These are phyloP conservation scores for Drosophila aldrichi DNA, from an alignment of 2,888 invertebrate species.

Conservation along the genomic window DNA sequence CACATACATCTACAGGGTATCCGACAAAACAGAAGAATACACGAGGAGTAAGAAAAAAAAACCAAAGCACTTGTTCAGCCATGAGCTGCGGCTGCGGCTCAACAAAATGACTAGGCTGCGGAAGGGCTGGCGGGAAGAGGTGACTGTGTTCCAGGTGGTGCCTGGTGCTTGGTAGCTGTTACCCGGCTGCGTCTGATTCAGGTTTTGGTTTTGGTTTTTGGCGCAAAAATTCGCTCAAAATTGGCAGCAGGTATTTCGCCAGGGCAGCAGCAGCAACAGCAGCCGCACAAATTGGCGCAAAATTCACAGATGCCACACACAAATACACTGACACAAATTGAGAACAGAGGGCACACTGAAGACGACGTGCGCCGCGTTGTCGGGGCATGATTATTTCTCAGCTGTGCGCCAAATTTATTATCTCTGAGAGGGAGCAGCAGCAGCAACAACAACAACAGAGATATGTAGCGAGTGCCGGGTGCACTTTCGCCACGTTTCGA, in stretches of 20 bases:
- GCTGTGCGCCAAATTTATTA: conserved; percentile 52
- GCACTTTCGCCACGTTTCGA: conserved; percentile 30
- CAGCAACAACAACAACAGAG: background rate
- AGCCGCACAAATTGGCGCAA: conserved; percentile 72
- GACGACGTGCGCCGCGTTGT: background rate
- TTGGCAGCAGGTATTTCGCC: conserved; percentile 65
- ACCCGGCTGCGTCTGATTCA: conserved; percentile 54
- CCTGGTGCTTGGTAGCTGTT: conserved; percentile 3
- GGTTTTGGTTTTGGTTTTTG: conserved; percentile 65
- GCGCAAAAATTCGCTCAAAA: conserved; percentile 75
- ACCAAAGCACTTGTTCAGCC: conserved; percentile 72
- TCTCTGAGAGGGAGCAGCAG: conserved; percentile 12
- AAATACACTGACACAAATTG: conserved; percentile 3
- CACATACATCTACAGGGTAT: background rate
- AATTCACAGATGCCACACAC: conserved; percentile 70
- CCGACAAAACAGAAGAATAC: conserved; percentile 37
- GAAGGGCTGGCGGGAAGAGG: conserved; percentile 34
- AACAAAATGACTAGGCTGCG: conserved; percentile 54
- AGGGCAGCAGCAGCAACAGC: conserved; percentile 27
- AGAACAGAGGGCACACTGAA: background rate
- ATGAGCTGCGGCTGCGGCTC: conserved; percentile 59
- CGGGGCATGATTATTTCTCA: conserved; percentile 22
- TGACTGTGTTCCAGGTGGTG: conserved; percentile 15
- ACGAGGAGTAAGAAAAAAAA: conserved; percentile 20
- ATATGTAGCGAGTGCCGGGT: background rate